Evolutionary conservation across 2,888 invertebrate genomes (phyloP).

Genomic region (Mythimna impura): DNA sequence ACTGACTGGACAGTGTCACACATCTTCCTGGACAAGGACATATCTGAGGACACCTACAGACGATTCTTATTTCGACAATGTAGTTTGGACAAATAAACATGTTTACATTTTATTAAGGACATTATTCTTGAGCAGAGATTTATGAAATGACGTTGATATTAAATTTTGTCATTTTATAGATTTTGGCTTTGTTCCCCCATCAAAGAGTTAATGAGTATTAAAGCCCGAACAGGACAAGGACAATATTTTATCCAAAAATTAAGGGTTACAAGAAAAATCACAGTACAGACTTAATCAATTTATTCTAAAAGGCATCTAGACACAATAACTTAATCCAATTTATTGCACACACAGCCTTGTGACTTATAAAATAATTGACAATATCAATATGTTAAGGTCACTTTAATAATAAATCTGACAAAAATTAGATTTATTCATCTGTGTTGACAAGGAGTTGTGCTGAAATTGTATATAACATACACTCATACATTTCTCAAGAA

Average conservation of each 20-base stretch:
- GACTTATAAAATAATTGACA: conserved; percentile 77
- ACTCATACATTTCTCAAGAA: background rate
- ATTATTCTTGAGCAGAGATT: conserved; percentile 67
- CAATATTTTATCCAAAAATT: background rate
- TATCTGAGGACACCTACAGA: conserved; percentile 64
- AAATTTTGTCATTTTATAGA: conserved; percentile 33
- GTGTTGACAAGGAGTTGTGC: conserved; percentile 6
- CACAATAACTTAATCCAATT: conserved; percentile 69
- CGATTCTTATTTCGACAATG: conserved; percentile 57
- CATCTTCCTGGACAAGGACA: conserved; percentile 39
- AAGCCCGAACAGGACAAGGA: conserved; percentile 39
- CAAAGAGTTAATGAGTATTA: background rate
- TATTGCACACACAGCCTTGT: conserved; percentile 83
- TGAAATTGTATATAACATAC: conserved; percentile 9
- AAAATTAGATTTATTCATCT: conserved; percentile 1
- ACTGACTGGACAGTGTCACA: conserved; percentile 57
- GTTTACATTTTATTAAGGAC: conserved; percentile 55
- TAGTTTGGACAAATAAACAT: conserved; percentile 71
- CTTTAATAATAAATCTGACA: conserved; percentile 52
- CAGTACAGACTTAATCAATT: conserved; percentile 51
- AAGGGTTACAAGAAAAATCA: conserved; percentile 10
- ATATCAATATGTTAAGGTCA: conserved; percentile 55
- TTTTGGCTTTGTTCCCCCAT: conserved; percentile 27
- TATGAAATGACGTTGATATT: conserved; percentile 39
- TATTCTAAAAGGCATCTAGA: conserved; percentile 62